Evolutionary conservation across 2,888 invertebrate species (phyloP), one percentile per base, ranked within the genome.

Genomic region (Notocelia uddmanniana): DNA sequence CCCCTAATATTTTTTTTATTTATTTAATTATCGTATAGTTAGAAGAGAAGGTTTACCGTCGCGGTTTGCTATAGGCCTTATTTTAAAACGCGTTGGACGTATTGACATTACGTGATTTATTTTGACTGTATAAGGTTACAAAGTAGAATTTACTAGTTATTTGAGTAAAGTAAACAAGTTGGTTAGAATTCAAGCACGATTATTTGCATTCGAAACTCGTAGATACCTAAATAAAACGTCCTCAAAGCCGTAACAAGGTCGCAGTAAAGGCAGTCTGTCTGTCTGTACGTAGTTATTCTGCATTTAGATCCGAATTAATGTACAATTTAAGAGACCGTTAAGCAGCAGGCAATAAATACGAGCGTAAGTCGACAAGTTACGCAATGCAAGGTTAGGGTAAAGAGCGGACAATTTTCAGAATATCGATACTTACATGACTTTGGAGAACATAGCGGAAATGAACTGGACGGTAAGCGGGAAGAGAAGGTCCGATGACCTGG

Each of bases 301-400:
- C 66, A 67, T 67, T 67, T 45, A 67, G 66, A 67, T n/a, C 45
- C 41, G 66, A 67, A 10, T 67, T 67, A 57, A 67, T 67, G 57
- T 45, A 41, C 45, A 57, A 55, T 57, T 67, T 67, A 57, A 67
- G 55, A 57, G 66, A 41, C 31, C 66, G 66, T 67, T 67, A 57
- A 37, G 52, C 66, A 45, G 45, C 55, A 34, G 23, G 45, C 66
- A 67, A 67, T 67, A 67, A 67, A 66, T 67, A 67, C 55, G 55
- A 67, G 57, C 66, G 37, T 37, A 64, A 64, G 64, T 54, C 64
- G 21, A 64, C 64, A 23, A 64, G 52, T 64, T 64, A 52, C 64
- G 64, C 64, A 64, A 64, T n/a, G 34, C 34, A 34, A 37, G 37
- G 31, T 50, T 31, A 26, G 26, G 21, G 9, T 63, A 63, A 52